Evolutionary conservation across 2,797 vertebrate species (phyloP).

Genomic region (Coreius guichenoti): DNA sequence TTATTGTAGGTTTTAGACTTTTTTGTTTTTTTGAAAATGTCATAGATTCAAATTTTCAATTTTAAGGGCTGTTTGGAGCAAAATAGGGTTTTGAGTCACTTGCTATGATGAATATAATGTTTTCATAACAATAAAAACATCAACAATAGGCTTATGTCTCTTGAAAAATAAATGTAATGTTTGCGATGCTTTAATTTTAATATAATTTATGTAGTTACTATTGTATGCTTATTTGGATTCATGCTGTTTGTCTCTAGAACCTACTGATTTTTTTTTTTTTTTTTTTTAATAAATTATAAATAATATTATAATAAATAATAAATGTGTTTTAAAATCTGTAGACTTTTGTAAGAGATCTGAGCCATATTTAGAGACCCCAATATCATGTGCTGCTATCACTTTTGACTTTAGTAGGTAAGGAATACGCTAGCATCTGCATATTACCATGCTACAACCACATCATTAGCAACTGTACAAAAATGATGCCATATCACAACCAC

Average conservation of each 20-base stretch:
- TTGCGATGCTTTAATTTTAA: neutral
- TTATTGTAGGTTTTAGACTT: neutral
- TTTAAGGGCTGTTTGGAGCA: neutral
- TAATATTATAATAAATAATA: too few species aligned
- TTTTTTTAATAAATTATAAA: too few species aligned
- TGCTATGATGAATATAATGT: neutral
- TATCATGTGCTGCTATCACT: neutral
- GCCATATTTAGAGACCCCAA: neutral
- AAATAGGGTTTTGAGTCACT: neutral
- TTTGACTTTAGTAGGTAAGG: neutral
- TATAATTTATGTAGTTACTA: neutral
- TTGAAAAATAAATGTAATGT: neutral
- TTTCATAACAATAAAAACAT: neutral
- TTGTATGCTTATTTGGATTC: neutral
- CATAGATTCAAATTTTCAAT: neutral
- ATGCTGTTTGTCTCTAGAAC: neutral
- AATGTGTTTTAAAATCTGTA: too few species aligned
- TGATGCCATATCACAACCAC: neutral
- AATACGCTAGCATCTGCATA: neutral
- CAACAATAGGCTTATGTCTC: neutral
- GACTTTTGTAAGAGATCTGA: neutral
- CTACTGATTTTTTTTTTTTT: too few species aligned
- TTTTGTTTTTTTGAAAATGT: neutral
- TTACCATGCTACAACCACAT: neutral
- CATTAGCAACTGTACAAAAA: neutral